Evolutionary conservation across 2,113 vertebrate genomes (phyloP), one percentile per base, ranked within the genome.

Genomic region (Alaudala cheleensis): DNA sequence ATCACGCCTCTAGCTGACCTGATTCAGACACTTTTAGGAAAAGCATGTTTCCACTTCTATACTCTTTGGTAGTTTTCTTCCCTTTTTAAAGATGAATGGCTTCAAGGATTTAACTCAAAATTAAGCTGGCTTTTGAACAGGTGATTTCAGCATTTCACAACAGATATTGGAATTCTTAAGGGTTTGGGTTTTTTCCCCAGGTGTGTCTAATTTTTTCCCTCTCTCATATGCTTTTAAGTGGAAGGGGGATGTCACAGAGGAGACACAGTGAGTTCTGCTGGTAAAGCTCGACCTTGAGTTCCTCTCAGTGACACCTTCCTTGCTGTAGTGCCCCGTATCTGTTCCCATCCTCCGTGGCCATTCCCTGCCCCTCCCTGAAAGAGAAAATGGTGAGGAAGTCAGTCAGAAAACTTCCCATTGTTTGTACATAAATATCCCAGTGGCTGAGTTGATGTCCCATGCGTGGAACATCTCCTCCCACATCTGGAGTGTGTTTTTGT

Each of bases 291-390:
- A 31, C 11, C 14, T 70, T 2, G 6, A 57, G n/a, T 66, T 78
- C 65, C 24, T 53, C 17, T 28, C 11, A 6, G 31, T 86, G 57
- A 54, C 34, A 37, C 74, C 49, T 83, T 90, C 21, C 40, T 64
- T 4, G 4, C 10, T 51, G 9, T 34, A 31, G 51, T 81, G 56
- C 6, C 14, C 10, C 9, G 0, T 0, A 3, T 33, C 80, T 42
- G 3, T 15, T 88, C 29, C 71, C 1, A 2, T 58, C 26, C 71
- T 50, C 31, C 0, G 0, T 5, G 23, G 74, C 53, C 26, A 4
- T 88, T 86, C 67, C 29, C 45, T 10, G 9, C n/a, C 40, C 21
- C 28, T 56, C 49, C 19, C 16, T 56, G 76, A 40, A 80, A 44
- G 56, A 66, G 61, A 76, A 91, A 91, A 19, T 9, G 0, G 16